Percentiles rank a stretch among this genome's conserved stretches.
Evolutionary conservation across 1,140 invertebrate species (phyloP).

Genomic region (Aporrectodea caliginosa): DNA sequence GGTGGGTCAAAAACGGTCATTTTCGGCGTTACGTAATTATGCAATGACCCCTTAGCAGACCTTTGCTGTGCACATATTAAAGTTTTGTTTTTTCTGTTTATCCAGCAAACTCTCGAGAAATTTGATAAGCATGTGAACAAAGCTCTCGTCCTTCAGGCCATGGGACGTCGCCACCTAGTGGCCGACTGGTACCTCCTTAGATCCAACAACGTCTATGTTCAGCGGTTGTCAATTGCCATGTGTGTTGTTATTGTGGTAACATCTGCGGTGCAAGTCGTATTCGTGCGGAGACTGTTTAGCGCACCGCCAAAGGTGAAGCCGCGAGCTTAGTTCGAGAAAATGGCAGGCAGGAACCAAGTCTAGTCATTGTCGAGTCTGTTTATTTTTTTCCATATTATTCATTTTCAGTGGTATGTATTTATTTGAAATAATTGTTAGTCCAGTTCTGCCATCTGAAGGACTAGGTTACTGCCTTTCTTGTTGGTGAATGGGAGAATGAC

Average conservation of each 20-base stretch:
- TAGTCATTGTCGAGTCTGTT: no score
- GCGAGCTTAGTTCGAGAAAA: no score
- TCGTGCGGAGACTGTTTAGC: slow-evolving; percentile 15
- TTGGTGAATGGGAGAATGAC: no score
- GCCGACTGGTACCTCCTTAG: slow-evolving; percentile 16
- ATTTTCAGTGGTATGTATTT: no score
- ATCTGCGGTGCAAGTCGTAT: slow-evolving; percentile 15
- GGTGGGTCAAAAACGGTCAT: no score
- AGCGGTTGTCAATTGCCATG: slow-evolving; percentile 1
- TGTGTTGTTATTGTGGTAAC: slow-evolving; percentile 6
- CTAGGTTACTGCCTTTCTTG: no score
- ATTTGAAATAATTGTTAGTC: no score
- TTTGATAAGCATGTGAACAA: not conserved
- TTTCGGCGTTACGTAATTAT: no score
- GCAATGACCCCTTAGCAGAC: not conserved
- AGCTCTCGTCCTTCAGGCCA: not conserved
- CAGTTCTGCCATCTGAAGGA: no score
- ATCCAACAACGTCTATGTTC: slow-evolving; percentile 18
- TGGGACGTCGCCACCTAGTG: not conserved
- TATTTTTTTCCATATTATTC: no score
- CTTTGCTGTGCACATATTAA: not conserved
- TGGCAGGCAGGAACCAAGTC: no score
- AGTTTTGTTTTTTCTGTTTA: not conserved
- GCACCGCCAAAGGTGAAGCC: not conserved
- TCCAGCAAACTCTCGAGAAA: slow-evolving; percentile 9